Evolutionary conservation across 2,888 invertebrate genomes (phyloP).

Genomic region (Palloptera scutellata): DNA sequence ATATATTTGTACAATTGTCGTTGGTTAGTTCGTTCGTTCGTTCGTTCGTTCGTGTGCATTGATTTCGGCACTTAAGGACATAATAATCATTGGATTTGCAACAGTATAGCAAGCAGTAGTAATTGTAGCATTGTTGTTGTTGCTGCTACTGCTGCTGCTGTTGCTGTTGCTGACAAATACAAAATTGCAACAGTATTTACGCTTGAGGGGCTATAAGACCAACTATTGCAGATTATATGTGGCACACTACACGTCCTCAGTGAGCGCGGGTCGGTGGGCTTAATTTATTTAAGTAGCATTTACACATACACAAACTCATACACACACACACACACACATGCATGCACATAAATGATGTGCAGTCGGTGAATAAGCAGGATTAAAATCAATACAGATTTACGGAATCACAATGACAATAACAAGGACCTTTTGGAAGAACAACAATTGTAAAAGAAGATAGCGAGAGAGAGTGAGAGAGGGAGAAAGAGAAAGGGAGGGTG

Average conservation of each 20-base stretch:
- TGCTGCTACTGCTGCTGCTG: too few relatives aligned
- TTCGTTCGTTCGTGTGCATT: constrained; percentile 58
- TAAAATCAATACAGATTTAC: constrained; percentile 40
- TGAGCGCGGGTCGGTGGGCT: too few relatives aligned
- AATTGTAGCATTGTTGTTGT: constrained; percentile 4
- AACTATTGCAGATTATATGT: too few relatives aligned
- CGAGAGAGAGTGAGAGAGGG: too few relatives aligned
- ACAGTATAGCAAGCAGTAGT: constrained; percentile 43
- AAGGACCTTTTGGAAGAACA: constrained; percentile 1
- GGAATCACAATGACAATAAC: constrained; percentile 18
- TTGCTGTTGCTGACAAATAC: too few relatives aligned
- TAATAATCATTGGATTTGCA: constrained; percentile 45
- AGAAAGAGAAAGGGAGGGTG: too few relatives aligned
- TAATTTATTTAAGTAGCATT: background rate
- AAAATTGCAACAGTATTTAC: too few relatives aligned
- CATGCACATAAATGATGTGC: constrained; percentile 6
- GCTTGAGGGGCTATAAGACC: too few relatives aligned
- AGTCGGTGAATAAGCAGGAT: constrained; percentile 36
- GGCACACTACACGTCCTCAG: too few relatives aligned
- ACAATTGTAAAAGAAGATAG: too few relatives aligned
- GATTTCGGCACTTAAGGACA: constrained; percentile 59
- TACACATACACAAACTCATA: background rate
- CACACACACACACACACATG: background rate
- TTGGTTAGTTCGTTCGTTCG: constrained; percentile 8
- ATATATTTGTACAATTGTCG: too few relatives aligned